Conservation (phyloP, 2,113 vertebrate species). For the Rhagologus leucostigma region DNA sequence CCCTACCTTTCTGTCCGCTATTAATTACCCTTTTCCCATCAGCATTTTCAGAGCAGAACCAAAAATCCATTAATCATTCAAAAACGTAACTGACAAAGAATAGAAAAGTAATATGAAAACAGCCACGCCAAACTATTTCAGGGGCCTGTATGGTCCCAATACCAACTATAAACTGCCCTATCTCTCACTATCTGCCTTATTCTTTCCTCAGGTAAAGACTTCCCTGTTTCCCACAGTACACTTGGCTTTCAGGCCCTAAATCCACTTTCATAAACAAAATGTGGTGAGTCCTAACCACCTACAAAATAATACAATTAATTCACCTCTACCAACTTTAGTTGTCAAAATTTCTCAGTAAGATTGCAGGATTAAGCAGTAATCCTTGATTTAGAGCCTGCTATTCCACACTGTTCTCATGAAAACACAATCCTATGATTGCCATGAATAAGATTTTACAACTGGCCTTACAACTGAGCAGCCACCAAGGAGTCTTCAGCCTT, state of each 20-base stretch:
- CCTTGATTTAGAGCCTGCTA: neutral
- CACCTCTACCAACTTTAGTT: neutral
- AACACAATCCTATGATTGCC: neutral
- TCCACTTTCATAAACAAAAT: neutral
- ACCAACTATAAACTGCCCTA: neutral
- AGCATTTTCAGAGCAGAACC: neutral
- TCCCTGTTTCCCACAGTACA: neutral
- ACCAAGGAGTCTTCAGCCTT: neutral
- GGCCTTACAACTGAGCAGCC: neutral
- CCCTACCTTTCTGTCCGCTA: neutral
- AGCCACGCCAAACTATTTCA: neutral
- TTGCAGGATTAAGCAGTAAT: neutral
- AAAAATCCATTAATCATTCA: neutral
- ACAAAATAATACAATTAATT: neutral
- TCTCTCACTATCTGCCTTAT: neutral
- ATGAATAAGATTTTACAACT: neutral
- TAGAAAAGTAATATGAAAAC: neutral
- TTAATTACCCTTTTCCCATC: neutral
- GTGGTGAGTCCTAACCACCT: neutral
- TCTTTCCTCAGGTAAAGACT: neutral
- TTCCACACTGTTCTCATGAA: neutral
- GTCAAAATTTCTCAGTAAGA: neutral
- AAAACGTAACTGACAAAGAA: neutral
- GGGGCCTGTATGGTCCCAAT: neutral
- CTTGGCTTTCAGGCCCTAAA: neutral